Percentiles rank a stretch among this genome's conserved stretches.
These are phyloP conservation scores for Leptinotarsa defecta DNA, from an alignment of 1,140 invertebrate species.

Conservation along the genomic window DNA sequence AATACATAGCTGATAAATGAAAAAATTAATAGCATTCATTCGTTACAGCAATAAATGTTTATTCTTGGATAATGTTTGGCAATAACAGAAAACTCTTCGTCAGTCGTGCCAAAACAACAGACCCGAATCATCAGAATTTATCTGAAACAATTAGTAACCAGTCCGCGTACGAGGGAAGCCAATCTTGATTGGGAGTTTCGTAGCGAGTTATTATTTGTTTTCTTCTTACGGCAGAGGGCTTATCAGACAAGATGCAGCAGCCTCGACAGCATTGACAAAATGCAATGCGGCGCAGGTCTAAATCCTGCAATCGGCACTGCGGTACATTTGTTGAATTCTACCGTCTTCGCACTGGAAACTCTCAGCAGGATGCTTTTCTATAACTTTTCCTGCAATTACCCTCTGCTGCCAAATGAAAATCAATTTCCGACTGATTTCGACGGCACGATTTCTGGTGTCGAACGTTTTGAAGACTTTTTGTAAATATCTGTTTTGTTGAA, in stretches of 20 bases:
- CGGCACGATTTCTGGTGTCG: slow-evolving; percentile 37
- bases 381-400: slow-evolving; percentile 49
- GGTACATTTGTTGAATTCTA: slow-evolving; percentile 38
- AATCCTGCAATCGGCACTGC: slow-evolving; percentile 43
- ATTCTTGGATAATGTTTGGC: too few species aligned
- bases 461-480: not conserved
- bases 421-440: slow-evolving; percentile 50
- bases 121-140: too few species aligned
- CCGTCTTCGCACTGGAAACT: slow-evolving; percentile 36
- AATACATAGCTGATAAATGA: too few species aligned
- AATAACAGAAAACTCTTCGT: too few species aligned
- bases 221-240: slow-evolving; percentile 12
- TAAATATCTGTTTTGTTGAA: too few species aligned
- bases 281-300: slow-evolving; percentile 44
- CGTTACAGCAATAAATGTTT: too few species aligned
- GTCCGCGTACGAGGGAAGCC: slow-evolving; percentile 6
- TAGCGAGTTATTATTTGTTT: slow-evolving; percentile 25
- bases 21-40: too few species aligned
- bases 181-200: slow-evolving; percentile 13
- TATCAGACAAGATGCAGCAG: slow-evolving; percentile 22
- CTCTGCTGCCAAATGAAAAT: slow-evolving; percentile 49
- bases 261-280: slow-evolving; percentile 26
- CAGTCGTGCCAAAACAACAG: too few species aligned
- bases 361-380: slow-evolving; percentile 46
- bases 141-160: not conserved